A percentile compares a stretch with the other conserved stretches of the same genome.
Conservation (phyloP, 2,113 vertebrate genomes). For the Phaethon lepturus region DNA sequence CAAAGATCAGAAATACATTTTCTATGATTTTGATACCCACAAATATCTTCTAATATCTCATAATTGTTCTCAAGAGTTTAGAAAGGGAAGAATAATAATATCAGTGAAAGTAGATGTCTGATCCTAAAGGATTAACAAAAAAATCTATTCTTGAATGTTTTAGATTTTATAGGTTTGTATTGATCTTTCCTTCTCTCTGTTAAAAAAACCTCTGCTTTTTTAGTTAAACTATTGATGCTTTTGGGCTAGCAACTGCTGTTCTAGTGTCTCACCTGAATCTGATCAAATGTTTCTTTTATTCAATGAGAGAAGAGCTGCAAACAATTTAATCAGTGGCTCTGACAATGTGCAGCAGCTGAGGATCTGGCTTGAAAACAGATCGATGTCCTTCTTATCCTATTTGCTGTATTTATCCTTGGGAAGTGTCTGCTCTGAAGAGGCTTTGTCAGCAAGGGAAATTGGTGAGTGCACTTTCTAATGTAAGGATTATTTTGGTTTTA, state of each 20-base stretch:
- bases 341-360: background rate
- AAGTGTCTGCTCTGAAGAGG: background rate
- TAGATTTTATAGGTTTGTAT: background rate
- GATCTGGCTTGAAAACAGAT: background rate
- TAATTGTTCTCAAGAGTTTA: background rate
- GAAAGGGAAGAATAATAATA: background rate
- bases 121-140: background rate
- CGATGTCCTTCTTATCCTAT: background rate
- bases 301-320: background rate
- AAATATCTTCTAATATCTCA: background rate
- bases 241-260: accelerated
- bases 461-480: background rate
- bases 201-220: background rate
- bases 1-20: background rate
- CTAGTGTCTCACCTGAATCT: background rate
- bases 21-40: background rate
- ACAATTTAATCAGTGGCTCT: background rate
- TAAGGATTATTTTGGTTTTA: background rate
- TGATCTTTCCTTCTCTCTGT: background rate
- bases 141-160: background rate
- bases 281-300: background rate
- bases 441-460: background rate
- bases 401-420: background rate
- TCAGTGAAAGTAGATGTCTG: background rate
- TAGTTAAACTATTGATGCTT: background rate